phyloP scores from a whole-genome alignment of 2,113 vertebrate genomes.

The Plectropomus leopardus region DNA sequence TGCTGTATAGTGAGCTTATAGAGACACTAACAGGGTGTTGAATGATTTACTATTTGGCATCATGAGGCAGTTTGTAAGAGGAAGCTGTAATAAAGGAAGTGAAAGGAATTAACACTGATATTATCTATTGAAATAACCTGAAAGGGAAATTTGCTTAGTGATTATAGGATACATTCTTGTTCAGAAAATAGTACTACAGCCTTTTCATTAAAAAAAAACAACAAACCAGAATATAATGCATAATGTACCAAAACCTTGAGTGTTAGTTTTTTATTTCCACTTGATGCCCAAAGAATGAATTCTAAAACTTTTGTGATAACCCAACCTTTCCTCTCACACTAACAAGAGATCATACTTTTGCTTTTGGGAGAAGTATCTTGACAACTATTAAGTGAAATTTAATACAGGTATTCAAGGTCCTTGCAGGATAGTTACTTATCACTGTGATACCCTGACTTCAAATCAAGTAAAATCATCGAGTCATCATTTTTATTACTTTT shows the following conservation, averaged over 20 bases:
- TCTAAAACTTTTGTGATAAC: background rate
- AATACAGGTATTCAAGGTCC: background rate
- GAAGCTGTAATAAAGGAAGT: constrained; percentile 11
- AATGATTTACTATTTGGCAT: constrained; percentile 20
- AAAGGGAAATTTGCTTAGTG: too few relatives aligned
- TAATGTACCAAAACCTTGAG: background rate
- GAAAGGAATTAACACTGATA: background rate
- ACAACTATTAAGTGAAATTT: background rate
- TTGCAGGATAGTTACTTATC: background rate
- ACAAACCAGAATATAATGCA: background rate
- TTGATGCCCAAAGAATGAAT: background rate
- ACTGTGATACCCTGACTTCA: background rate
- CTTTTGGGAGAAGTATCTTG: background rate
- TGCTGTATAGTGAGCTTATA: constrained; percentile 34
- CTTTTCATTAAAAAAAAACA: too few relatives aligned
- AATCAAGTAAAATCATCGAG: background rate
- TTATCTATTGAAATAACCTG: background rate
- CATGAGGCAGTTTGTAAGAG: background rate
- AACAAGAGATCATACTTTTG: background rate
- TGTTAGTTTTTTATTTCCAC: background rate
- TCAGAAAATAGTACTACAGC: too few relatives aligned
- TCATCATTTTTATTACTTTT: too few relatives aligned
- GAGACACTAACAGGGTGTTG: constrained; percentile 15
- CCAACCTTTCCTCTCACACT: background rate
- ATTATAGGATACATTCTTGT: too few relatives aligned